Evolutionary conservation across 2,113 vertebrate species (phyloP), one percentile per base, ranked within the genome.

Genomic region (Pollimyrus isidori): DNA sequence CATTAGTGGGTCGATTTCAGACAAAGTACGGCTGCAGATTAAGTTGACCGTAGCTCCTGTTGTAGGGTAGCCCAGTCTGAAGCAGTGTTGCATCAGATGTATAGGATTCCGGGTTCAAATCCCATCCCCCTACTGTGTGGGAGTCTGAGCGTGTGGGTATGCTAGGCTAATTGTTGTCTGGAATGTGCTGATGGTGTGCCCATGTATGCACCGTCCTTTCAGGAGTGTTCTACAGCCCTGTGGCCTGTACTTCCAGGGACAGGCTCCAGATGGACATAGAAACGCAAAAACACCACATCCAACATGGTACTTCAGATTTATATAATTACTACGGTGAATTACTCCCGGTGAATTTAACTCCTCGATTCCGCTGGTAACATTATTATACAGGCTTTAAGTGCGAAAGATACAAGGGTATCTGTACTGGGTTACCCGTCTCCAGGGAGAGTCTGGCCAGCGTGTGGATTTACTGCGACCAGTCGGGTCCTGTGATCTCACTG

Each of bases 401-500:
- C 2, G 7, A 39, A 42, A 80, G 35, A 42, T 80, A 42, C 10
- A 80, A 6, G 13, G 73, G 4, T 2, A 42, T 2, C 73, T 80
- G 2, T 80, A 39, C 4, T 39, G n/a, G 35, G 39, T 7, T 15
- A 80, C 15, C 39, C 42, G 9, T 62, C 35, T 65, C 35, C 17
- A 50, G 13, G 49, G 53, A 58, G 39, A 87, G 15, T 10, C 2
- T 0, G 17, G 35, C 42, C 30, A 23, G 35, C 19, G 3, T 39
- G 4, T 62, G 19, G 35, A 65, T 87, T 87, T 62, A 17, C 56
- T 21, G 17, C 21, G 35, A 30, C 87, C 10, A 56, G 3, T 26
- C 26, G 26, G 85, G 56, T 87, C 56, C 87, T 65, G 87, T 46
- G 87, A 87, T 65, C 87, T 87, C 11, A 35, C 86, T 87, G 52